Percentiles rank a stretch among this genome's conserved stretches.
Evolutionary conservation across 30 jellyfish, hydroid and myxozoan species (phyloP).

Genomic region (Aurelia coerulea): DNA sequence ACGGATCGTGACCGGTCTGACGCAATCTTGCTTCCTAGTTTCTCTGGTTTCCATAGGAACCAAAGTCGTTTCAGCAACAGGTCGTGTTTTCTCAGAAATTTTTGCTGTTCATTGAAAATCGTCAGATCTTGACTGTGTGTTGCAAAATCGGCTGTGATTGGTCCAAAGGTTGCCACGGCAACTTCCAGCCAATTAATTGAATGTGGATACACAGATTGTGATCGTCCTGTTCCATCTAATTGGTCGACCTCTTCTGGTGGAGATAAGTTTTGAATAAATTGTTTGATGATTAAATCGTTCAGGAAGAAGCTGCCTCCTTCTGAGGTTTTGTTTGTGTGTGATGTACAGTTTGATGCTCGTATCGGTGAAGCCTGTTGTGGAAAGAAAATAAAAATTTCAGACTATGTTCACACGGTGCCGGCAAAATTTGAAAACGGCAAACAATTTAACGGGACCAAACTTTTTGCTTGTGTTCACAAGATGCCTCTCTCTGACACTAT

Average conservation of each 20-base stretch:
- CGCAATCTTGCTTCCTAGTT: conserved; percentile 63
- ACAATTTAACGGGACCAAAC: background rate
- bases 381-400: background rate
- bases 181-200: conserved; percentile 95
- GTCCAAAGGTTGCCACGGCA: conserved; percentile 89
- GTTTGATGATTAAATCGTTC: conserved; percentile 73
- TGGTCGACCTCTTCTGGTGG: conserved; percentile 74
- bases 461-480: background rate
- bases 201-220: conserved; percentile 48
- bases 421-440: background rate
- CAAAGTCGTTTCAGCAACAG: conserved; percentile 74
- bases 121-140: conserved; percentile 12
- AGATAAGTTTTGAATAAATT: conserved; percentile 75
- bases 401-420: background rate
- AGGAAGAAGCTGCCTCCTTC: conserved; percentile 89
- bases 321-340: conserved; percentile 52
- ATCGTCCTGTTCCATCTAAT: conserved; percentile 40
- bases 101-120: conserved; percentile 65
- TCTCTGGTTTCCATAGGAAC: conserved; percentile 89
- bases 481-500: no score
- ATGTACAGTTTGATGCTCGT: conserved; percentile 77
- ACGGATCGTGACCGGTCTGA: conserved; percentile 79
- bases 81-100: conserved; percentile 80
- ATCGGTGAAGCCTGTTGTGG: conserved; percentile 86
- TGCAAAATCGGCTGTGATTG: conserved; percentile 85